Evolutionary conservation across 2,797 vertebrate genomes (phyloP), one percentile per base, ranked within the genome.

Genomic region (Sebastes taczanowskii): DNA sequence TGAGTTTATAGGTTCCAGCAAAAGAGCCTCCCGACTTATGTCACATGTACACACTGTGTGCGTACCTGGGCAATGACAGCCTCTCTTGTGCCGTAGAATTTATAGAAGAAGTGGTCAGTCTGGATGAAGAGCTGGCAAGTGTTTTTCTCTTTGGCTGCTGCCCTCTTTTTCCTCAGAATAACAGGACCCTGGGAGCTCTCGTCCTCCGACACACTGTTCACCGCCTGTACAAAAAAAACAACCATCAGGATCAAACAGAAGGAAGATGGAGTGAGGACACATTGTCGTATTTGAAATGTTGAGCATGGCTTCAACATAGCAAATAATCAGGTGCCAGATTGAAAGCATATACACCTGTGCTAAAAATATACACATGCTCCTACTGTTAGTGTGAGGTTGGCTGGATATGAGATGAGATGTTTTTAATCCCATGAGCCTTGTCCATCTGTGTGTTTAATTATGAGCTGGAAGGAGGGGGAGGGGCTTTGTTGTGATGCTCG

Each of bases 61-160:
- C 20, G 11, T 95, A 99, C 99, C 98, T 99, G 98, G 25, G 98
- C 97, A 58, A 99, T 96, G 81, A 99, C 98, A 25, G 98, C 98
- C 81, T 99, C 98, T 81, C 96, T 95, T 63, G 96, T 95, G 81
- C 94, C 95, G 0, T 99, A 99, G 86, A 96, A 96, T 34, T 93
- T 96, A 85, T 79, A 97, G 89, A 99, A 99, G 9, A 97, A 90
- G 86, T 99, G 98, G 90, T 99, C 98, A 0, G 98, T 99, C 93
- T 99, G 99, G 89, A 99, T 99, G 79, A 97, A 99, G 30, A 99
- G 97, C 91, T 98, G 98, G 74, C 98, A 99, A 0, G 97, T 99
- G 88, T 99, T 99, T 88, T 96, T 98, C 86, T 98, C 97, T 74
- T 94, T 96, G 73, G 94, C 96, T 1, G 97, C 93, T 8, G 97